These are phyloP conservation scores for Andrena bicolor DNA, from an alignment of 2,888 invertebrate species.

Conservation along the genomic window DNA sequence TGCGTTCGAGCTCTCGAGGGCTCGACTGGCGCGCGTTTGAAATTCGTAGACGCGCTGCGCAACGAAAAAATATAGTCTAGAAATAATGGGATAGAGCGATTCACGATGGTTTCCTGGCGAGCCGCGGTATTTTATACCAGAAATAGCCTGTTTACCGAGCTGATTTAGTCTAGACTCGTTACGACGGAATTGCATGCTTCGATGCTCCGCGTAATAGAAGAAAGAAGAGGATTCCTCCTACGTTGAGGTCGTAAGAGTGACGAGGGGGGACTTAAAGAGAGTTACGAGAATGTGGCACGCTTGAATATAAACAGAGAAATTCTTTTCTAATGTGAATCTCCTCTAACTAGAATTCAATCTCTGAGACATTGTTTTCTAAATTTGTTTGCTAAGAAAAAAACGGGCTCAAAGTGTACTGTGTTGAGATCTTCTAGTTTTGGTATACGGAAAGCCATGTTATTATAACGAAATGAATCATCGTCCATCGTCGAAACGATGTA, in stretches of 20 bases:
- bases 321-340: no score
- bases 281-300: no score
- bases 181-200: conserved; percentile 14
- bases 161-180: conserved; percentile 21
- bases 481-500: neutral
- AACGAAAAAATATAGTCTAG: conserved; percentile 6
- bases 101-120: conserved; percentile 14
- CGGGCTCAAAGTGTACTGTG: no score
- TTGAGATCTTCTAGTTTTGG: no score
- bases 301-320: no score
- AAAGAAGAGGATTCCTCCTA: neutral
- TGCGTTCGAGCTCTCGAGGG: neutral
- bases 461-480: neutral
- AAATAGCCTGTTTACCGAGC: conserved; percentile 26
- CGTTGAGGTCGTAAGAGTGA: neutral
- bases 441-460: no score
- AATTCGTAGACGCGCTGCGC: conserved; percentile 40
- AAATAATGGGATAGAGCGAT: conserved; percentile 10
- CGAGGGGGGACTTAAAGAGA: neutral
- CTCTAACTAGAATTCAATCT: no score
- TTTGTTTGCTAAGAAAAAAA: no score
- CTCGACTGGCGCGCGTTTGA: conserved; percentile 20
- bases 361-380: no score
- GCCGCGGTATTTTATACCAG: conserved; percentile 30
- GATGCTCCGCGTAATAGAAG: conserved; percentile 7